Percentiles rank a stretch among this genome's conserved stretches.
Conservation (phyloP, 2,113 vertebrate genomes). For the Caranx melampygus region DNA sequence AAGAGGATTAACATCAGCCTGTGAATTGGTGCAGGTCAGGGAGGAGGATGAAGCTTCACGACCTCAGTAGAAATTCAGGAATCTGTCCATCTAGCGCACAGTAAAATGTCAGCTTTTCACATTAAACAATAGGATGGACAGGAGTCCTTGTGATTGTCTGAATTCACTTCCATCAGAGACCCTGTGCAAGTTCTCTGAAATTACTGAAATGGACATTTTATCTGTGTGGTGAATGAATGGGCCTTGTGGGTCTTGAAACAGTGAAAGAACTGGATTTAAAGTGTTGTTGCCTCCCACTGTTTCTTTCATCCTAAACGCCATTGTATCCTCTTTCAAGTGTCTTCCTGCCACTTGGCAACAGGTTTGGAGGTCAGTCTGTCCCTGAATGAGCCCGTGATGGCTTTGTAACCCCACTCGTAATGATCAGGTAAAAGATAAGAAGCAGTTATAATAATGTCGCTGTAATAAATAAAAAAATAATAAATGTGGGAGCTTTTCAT, state of each 20-base stretch:
- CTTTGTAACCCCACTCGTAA: neutral
- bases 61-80: no score
- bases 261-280: neutral
- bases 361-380: slow-evolving; percentile 9
- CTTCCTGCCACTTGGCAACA: slow-evolving; percentile 7
- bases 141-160: neutral
- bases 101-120: neutral
- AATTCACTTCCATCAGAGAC: neutral
- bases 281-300: no score
- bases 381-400: neutral
- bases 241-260: neutral
- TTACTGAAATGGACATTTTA: neutral
- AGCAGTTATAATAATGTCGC: neutral
- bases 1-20: neutral
- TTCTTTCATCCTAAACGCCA: neutral
- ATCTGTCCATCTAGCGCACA: neutral
- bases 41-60: neutral
- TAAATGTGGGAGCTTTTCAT: neutral
- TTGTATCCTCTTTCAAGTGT: neutral
- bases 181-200: neutral
- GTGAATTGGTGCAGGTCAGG: neutral
- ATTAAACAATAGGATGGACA: no score
- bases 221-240: neutral
- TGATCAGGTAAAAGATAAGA: neutral
- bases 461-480: neutral